These are phyloP conservation scores for Ooceraea biroi DNA, from an alignment of 1,140 invertebrate species.

Conservation along the genomic window DNA sequence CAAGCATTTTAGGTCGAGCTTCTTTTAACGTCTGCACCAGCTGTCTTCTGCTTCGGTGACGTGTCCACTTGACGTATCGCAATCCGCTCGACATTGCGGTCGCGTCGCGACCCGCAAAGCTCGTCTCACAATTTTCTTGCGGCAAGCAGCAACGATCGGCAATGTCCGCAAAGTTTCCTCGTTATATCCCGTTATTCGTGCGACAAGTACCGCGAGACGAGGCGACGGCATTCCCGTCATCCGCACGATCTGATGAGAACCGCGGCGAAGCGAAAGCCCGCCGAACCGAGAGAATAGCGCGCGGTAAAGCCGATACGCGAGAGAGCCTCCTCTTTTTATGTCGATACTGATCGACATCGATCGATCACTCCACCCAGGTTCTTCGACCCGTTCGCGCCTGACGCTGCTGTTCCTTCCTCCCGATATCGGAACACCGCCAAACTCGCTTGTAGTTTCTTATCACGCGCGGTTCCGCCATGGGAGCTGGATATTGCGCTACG, in stretches of 20 bases:
- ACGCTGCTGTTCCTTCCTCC: conserved; percentile 37
- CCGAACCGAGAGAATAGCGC: conserved; percentile 18
- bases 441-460: conserved; percentile 34
- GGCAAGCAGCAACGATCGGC: conserved; percentile 48
- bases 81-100: conserved; percentile 25
- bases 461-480: background rate
- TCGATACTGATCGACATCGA: conserved; percentile 54
- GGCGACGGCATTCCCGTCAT: conserved; percentile 32
- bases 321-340: conserved; percentile 1
- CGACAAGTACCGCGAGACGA: conserved; percentile 39
- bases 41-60: background rate
- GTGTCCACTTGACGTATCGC: conserved; percentile 30
- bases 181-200: conserved; percentile 72
- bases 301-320: too few relatives aligned
- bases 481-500: background rate
- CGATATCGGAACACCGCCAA: conserved; percentile 33
- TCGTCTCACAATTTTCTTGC: conserved; percentile 27
- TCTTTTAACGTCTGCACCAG: background rate
- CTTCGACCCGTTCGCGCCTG: conserved; percentile 35
- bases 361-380: conserved; percentile 52
- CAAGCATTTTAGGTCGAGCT: background rate
- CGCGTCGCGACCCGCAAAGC: conserved; percentile 4
- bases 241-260: conserved; percentile 49
- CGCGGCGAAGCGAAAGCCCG: conserved; percentile 36
- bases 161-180: conserved; percentile 76